Base-by-base conservation (phyloP, 2,797 vertebrate genomes). In the Xenops minutus region DNA sequence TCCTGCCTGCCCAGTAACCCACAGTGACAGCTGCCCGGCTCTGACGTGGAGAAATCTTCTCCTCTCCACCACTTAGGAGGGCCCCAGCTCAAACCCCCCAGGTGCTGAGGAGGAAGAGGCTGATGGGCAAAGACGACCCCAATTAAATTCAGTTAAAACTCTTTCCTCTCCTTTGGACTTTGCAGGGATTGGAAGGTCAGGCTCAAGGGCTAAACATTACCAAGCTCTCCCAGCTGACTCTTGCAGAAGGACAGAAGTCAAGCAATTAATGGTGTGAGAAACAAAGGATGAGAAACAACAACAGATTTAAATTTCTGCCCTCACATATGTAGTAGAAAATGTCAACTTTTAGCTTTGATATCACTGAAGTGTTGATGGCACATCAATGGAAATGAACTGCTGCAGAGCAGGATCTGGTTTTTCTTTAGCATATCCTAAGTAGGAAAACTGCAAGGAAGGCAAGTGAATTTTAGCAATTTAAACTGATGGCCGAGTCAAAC, bases 71-170 rank as follows among this genome's bases (percentile, higher is more conserved):
- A 88, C 95, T 75, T 46, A 89, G 56, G 21, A 49, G 71, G 81
- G 90, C 62, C 93, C 84, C 96, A 89, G 95, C 94, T 89, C 75
- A 85, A 81, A 32, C n/a, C 74, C 91, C 79, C 69, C 84, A 80
- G 92, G 96, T 93, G 92, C 71, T 63, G 49, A 14, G 52, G 12
- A 69, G 76, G 80, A 59, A 79, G 86, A 89, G 85, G 93, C 96
- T 96, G 91, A 95, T 89, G 85, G 97, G 97, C 95, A 98, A 95
- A 94, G 95, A 92, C 12, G 96, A 95, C 96, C 97, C 96, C 97
- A 93, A 98, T 98, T 97, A 96, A 97, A 96, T 97, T 93, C 75
- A 77, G 76, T 91, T 94, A 96, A 93, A 96, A 94, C 92, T 95
- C 94, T 83, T 92, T 97, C 95, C 83, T 92, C 89, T 93, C 66